Base-by-base conservation (phyloP, 1,140 invertebrate species). In the Drosophila repletoides region DNA sequence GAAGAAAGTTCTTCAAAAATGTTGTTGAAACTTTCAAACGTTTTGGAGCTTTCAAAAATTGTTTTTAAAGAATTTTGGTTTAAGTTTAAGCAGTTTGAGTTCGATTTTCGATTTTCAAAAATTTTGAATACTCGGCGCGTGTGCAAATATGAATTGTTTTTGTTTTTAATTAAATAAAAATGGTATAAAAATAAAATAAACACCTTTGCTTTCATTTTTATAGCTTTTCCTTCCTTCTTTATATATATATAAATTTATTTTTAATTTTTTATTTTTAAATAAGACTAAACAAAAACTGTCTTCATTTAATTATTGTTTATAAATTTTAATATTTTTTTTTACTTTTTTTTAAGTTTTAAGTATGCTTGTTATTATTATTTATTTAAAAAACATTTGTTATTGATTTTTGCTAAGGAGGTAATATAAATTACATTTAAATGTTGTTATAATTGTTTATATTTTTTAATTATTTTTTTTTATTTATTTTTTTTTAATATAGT, bases 331-430 rank as follows among this genome's bases (percentile, higher is more conserved):
- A 38, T 46, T 10, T 67, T 70, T 15, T 34, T 51, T 60, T 58
- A 34, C 36, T 51, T 26, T 46, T 56, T 68, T 26, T 71, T 76
- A 68, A 7, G 14, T 46, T 49, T 26, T 70, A 49, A 72, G 59
- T 52, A 29, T 58, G 29, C 41, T 40, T 28, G 41, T 63, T 64
- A 46, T 38, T 55, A 7, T 24, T 67, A 43, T 36, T 43, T 26
- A 55, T 55, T n/a, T n/a, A n/a, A n/a, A 17, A 56, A 40, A 15
- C 52, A 72, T 64, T 72, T 79, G 70, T 87, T 87, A 77, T 81
- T 75, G 75, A 86, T 86, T 86, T 86, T 86, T 86, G 81, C 80
- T 86, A 84, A 84, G 80, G 80, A 84, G 80, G 80, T 84, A 84
- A 86, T 84, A 79, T 79, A 84, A 86, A 84, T 84, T 84, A 84